phyloP scores from a whole-genome alignment of 2,113 vertebrate species.

The Tetraodon nigroviridis region DNA sequence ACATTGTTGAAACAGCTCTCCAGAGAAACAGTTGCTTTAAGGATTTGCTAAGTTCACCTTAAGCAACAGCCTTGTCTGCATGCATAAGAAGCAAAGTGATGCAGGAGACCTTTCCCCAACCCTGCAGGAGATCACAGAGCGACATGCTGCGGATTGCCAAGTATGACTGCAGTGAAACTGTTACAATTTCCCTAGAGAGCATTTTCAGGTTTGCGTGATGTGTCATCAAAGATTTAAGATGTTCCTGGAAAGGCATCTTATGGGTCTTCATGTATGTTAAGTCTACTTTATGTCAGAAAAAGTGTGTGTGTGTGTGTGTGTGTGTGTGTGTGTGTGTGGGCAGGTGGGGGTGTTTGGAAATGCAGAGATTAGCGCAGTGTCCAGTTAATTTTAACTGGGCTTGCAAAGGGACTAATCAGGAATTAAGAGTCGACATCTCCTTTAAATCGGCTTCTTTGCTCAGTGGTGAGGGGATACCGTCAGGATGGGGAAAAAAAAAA shows the following conservation, averaged over 20 bases:
- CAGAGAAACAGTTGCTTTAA: too few species aligned
- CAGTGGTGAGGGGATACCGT: conserved; percentile 74
- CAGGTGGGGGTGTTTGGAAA: conserved; percentile 48
- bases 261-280: conserved; percentile 16
- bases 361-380: conserved; percentile 76
- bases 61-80: background rate
- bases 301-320: background rate
- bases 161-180: background rate
- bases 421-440: conserved; percentile 80
- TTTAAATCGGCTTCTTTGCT: conserved; percentile 74
- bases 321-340: background rate
- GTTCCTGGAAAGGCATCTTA: conserved; percentile 39
- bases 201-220: background rate
- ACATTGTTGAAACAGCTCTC: too few species aligned
- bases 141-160: too few species aligned
- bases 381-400: conserved; percentile 80
- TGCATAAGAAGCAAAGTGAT: background rate
- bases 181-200: conserved; percentile 42
- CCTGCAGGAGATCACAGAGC: too few species aligned
- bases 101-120: too few species aligned
- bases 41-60: too few species aligned
- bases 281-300: conserved; percentile 14
- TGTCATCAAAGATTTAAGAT: background rate
- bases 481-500: conserved; percentile 75
- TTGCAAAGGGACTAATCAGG: conserved; percentile 80